Evolutionary conservation across 1,140 invertebrate genomes (phyloP).

Genomic region (Dysdera silvatica): DNA sequence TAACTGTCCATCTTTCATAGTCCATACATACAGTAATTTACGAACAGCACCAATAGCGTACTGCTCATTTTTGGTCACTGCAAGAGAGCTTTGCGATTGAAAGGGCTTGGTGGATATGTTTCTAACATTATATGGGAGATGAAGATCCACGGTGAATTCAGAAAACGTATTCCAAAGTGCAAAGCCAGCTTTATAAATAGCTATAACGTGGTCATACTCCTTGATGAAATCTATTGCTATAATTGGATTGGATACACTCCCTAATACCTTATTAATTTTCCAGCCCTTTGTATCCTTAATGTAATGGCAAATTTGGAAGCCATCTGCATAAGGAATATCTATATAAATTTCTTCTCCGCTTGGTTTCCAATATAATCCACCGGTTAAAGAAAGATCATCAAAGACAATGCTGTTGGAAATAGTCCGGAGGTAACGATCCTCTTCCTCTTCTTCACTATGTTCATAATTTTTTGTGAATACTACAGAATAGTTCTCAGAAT

Average conservation of each 20-base stretch:
- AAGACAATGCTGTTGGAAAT: not conserved
- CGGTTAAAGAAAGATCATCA: constrained; percentile 2
- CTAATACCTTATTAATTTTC: not conserved
- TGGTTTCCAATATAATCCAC: constrained; percentile 2
- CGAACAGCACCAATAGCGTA: constrained; percentile 91
- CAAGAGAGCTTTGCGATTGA: constrained; percentile 72
- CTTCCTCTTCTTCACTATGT: constrained; percentile 18
- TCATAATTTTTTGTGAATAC: constrained; percentile 5
- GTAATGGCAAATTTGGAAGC: constrained; percentile 1
- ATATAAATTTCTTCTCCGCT: not conserved
- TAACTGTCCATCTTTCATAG: constrained; percentile 63
- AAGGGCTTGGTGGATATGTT: constrained; percentile 87
- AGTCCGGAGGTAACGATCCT: constrained; percentile 2
- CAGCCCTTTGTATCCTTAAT: constrained; percentile 13
- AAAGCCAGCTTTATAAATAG: no score
- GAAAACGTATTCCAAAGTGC: constrained; percentile 32
- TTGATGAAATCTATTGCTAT: constrained; percentile 18
- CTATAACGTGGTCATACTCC: no score
- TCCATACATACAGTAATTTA: constrained; percentile 94
- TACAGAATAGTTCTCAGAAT: constrained; percentile 6
- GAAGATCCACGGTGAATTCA: constrained; percentile 47
- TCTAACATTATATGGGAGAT: constrained; percentile 76
- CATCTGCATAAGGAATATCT: not conserved
- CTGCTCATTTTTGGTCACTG: constrained; percentile 78
- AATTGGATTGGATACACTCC: not conserved